phyloP scores from a whole-genome alignment of 1,140 invertebrate species.

The Gonioctena quinquepunctata region DNA sequence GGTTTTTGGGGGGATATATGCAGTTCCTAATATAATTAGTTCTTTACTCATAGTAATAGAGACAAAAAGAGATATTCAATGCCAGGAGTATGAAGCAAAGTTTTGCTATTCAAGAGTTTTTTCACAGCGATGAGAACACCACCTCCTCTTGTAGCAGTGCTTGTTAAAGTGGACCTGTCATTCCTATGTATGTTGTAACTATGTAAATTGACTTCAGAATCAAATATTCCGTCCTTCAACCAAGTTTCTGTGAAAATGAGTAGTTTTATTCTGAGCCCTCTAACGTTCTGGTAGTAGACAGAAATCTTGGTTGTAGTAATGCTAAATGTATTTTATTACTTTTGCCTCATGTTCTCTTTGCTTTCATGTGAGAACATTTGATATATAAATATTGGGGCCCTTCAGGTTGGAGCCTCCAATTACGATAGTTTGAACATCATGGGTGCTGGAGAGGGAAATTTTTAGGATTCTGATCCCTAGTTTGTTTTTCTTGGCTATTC shows the following conservation, averaged over 20 bases:
- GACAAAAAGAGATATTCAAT: no score
- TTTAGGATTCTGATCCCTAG: neutral
- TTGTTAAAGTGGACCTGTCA: neutral
- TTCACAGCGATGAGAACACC: neutral
- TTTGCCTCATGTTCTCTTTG: neutral
- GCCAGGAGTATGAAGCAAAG: no score
- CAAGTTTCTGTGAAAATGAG: neutral
- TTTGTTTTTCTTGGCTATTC: neutral
- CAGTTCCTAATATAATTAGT: neutral
- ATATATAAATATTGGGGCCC: neutral
- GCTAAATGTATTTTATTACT: neutral
- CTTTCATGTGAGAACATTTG: neutral
- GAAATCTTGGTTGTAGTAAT: neutral
- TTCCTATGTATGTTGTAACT: neutral
- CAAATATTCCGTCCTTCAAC: neutral
- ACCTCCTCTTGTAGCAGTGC: neutral
- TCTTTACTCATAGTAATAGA: neutral
- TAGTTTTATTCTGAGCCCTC: neutral
- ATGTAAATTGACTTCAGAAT: neutral
- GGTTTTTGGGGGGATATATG: neutral
- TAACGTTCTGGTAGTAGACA: neutral
- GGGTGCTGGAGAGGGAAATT: no score
- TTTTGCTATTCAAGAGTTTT: no score
- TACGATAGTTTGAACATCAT: neutral
- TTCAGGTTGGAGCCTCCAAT: neutral